Base-by-base conservation (phyloP, 2,888 invertebrate species). In the Falcaria lacertinaria region DNA sequence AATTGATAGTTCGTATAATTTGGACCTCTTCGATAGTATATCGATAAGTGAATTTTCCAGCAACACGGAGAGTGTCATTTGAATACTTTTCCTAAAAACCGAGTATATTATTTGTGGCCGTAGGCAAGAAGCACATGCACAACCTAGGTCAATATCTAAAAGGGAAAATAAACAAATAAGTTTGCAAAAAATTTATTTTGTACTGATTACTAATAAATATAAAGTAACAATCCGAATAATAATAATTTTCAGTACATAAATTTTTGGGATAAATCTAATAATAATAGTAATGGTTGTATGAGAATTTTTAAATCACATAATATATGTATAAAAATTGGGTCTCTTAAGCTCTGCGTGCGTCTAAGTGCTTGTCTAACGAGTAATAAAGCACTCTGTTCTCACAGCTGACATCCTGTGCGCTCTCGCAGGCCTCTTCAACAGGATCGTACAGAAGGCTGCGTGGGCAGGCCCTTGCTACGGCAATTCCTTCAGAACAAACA, bases 321-420 rank as follows among this genome's bases (percentile, higher is more conserved):
- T 36, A 42, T 45, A 44, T 1, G 16, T 15, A 8, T 51, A 56
- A 59, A 14, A 40, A 39, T 45, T 40, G 54, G 37, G 47, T 22
- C 6, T 28, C 22, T 28, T 28, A 28, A 16, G 33, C 37, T 42
- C 48, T 43, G 13, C 54, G 51, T 36, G 46, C 43, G 25, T 49
- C 50, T 39, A 35, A 25, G 45, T 59, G 60, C 46, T 59, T 60
- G 42, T 60, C 57, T 15, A 57, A 38, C 34, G 60, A 47, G 8
- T 42, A n/a, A 41, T 8, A 35, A 19, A 44, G n/a, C 33, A 51
- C 28, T 45, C 57, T 51, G 13, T 42, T 35, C 0, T 43, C 52
- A 42, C 63, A 69, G n/a, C 57, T 46, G 1, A 66, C 64, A 7
- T 53, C 52, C 11, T 48, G 41, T 4, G 64, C 55, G 63, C 62